These are phyloP conservation scores for Callosobruchus maculatus DNA, from an alignment of 2,888 invertebrate species.

Conservation along the genomic window DNA sequence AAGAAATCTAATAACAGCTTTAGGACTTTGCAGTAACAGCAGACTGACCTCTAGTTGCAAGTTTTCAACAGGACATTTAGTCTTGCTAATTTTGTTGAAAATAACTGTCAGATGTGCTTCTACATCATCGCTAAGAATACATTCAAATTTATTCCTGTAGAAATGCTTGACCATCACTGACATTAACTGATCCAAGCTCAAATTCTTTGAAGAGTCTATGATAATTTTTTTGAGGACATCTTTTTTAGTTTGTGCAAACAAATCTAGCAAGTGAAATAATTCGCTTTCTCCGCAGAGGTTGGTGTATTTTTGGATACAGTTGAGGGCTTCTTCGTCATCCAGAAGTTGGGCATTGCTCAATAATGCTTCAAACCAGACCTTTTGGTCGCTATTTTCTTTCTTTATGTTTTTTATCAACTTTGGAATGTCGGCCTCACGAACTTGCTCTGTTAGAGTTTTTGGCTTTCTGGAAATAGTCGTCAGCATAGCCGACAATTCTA, in stretches of 20 bases:
- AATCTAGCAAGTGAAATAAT: constrained; percentile 31
- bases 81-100: constrained; percentile 34
- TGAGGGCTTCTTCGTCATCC: constrained; percentile 27
- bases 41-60: constrained; percentile 33
- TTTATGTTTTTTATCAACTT: constrained; percentile 39
- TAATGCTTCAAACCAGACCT: constrained; percentile 41
- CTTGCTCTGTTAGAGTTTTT: constrained; percentile 37
- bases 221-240: constrained; percentile 16
- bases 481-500: constrained; percentile 36
- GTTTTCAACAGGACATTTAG: neutral
- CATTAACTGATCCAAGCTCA: neutral
- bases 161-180: neutral
- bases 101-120: constrained; percentile 26
- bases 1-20: constrained; percentile 28
- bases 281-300: constrained; percentile 36
- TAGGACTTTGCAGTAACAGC: constrained; percentile 39
- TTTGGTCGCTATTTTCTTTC: constrained; percentile 35
- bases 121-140: constrained; percentile 36
- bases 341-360: constrained; percentile 36
- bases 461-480: constrained; percentile 40
- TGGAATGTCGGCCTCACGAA: constrained; percentile 33
- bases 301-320: constrained; percentile 35
- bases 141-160: constrained; percentile 31
- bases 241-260: constrained; percentile 22
- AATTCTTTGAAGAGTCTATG: neutral